Evolutionary conservation across 37 sponge, comb jelly and placozoan species (phyloP), one percentile per base, ranked within the genome.

Genomic region (Geodia barretti): DNA sequence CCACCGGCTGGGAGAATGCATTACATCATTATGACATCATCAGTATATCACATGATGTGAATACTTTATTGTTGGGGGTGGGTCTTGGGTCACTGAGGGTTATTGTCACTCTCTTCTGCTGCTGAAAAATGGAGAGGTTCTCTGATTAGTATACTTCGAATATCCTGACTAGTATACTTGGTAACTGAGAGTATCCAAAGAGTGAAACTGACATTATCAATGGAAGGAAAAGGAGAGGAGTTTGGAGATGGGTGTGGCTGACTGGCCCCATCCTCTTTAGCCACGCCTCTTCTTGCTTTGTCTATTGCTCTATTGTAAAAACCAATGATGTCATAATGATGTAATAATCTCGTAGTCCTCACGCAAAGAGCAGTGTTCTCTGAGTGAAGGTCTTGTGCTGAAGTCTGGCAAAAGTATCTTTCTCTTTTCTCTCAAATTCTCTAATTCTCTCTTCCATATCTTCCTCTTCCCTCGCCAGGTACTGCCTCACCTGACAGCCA

Each of bases 401-500:
- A 26, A 92, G 77, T 41, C 79, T 42, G 0, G 68, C 23, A 61
- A 86, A 92, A 4, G 40, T 39, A 19, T 47, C 41, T 33, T 88
- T 79, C 74, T 92, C 80, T 35, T 76, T 54, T 68, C 79, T 76
- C 67, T 92, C 92, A 77, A 42, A 87, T n/a, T 24, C 3, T 79
- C 79, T 92, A 4, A 92, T 82, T 36, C 86, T 76, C 29, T 77
- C 77, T 68, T 92, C 93, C 86, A 92, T 82, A 28, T 77, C 76
- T 20, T 77, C 82, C 71, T 88, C 70, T 73, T 92, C 89, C 26
- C 77, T 39, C 8, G 79, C 70, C 8, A 92, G 82, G 66, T 71
- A 88, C 28, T 43, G n/a, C 70, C 88, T 88, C 89, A 88, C 88
- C 60, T 84, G n/a, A n/a, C n/a, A n/a, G n/a, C n/a, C n/a, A n/a